Conservation (phyloP, 2,888 invertebrate species). For the Thera obeliscata region DNA sequence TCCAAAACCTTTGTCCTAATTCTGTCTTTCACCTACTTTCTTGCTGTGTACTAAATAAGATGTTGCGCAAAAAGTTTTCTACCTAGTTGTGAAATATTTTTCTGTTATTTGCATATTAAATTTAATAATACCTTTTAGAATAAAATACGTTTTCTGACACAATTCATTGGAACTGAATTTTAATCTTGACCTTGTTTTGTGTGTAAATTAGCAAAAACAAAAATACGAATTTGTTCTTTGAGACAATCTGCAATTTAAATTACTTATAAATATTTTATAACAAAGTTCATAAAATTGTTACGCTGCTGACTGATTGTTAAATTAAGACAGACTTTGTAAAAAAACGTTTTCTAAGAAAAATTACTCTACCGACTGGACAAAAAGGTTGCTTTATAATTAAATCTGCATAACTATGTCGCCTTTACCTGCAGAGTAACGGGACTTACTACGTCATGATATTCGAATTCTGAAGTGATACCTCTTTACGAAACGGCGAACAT, state of each 20-base stretch:
- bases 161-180: conserved; percentile 30
- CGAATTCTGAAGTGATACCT: no score
- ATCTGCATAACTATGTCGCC: no score
- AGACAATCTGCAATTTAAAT: background rate
- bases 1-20: conserved; percentile 55
- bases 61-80: conserved; percentile 27
- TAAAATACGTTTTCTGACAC: conserved; percentile 10
- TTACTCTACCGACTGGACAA: no score
- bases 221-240: background rate
- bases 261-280: no score
- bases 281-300: background rate
- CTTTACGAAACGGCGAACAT: no score
- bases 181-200: conserved; percentile 39
- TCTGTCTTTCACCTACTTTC: conserved; percentile 41
- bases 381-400: no score
- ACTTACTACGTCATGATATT: no score
- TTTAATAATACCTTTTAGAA: background rate
- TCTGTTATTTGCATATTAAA: conserved; percentile 9
- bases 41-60: conserved; percentile 50
- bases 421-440: no score
- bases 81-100: background rate
- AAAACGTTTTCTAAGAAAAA: no score
- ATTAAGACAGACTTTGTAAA: background rate
- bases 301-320: background rate
- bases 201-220: conserved; percentile 42